phyloP scores from a whole-genome alignment of 2,113 vertebrate genomes.

The Desmodus rotundus region DNA sequence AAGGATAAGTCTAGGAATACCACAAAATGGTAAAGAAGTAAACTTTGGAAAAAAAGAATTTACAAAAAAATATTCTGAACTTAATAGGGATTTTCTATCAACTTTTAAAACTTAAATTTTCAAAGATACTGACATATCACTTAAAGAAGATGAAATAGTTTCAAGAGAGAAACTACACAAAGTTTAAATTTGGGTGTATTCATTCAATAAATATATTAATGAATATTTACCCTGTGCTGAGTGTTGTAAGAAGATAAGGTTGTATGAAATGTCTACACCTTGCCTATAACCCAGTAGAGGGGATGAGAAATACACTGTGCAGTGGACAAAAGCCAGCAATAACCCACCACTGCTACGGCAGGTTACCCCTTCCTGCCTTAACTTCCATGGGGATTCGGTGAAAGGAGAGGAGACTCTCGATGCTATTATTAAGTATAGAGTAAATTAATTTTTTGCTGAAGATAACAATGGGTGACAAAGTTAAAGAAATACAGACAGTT shows the following conservation, averaged over 20 bases:
- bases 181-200: not conserved
- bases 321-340: not conserved
- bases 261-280: not conserved
- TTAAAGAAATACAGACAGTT: not conserved
- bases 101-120: not conserved
- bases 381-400: not conserved
- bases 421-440: not conserved
- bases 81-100: not conserved
- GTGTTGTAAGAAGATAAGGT: not conserved
- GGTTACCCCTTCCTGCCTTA: not conserved
- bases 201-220: not conserved
- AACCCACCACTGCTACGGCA: not conserved
- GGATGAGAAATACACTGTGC: not conserved
- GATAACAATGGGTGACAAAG: not conserved
- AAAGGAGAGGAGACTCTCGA: not conserved
- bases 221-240: not conserved
- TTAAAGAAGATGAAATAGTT: not conserved
- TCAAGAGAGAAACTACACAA: not conserved
- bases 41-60: not conserved
- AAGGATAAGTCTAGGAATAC: not conserved
- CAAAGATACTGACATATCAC: not conserved
- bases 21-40: not conserved
- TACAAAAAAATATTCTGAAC: not conserved
- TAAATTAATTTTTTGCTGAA: not conserved
- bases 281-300: not conserved